These are phyloP conservation scores for Smutsia temminckii DNA, from an alignment of 2,797 vertebrate genomes.

Conservation along the genomic window DNA sequence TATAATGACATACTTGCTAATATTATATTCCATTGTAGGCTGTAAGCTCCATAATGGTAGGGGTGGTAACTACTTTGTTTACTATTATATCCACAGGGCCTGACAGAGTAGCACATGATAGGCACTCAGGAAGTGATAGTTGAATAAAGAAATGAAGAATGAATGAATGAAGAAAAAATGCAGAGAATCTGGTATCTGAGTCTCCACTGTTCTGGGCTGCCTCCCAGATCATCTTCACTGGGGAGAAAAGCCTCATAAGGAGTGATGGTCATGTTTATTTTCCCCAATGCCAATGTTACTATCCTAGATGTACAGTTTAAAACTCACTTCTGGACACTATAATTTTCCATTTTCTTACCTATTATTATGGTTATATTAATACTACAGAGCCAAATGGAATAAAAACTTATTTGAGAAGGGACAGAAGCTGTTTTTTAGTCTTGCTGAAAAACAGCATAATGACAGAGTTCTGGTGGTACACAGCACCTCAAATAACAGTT, in stretches of 20 bases:
- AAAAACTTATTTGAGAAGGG: slow-evolving; percentile 42
- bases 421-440: background rate
- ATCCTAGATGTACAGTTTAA: slow-evolving; percentile 9
- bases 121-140: background rate
- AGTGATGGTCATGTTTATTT: background rate
- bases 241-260: background rate
- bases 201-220: background rate
- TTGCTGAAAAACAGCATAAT: slow-evolving; percentile 44
- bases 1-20: background rate
- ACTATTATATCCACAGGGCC: background rate
- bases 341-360: slow-evolving; percentile 58
- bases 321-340: slow-evolving; percentile 42
- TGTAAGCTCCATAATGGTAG: background rate
- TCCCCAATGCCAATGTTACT: background rate
- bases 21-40: background rate
- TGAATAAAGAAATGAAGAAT: background rate
- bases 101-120: background rate
- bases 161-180: background rate
- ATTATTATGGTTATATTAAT: slow-evolving; percentile 62
- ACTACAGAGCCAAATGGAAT: slow-evolving; percentile 10
- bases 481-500: background rate
- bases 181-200: background rate
- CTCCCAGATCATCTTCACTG: background rate
- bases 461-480: slow-evolving; percentile 20
- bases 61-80: background rate